Base-by-base conservation (phyloP, 2,797 vertebrate species). In the Tamandua tetradactyla region DNA sequence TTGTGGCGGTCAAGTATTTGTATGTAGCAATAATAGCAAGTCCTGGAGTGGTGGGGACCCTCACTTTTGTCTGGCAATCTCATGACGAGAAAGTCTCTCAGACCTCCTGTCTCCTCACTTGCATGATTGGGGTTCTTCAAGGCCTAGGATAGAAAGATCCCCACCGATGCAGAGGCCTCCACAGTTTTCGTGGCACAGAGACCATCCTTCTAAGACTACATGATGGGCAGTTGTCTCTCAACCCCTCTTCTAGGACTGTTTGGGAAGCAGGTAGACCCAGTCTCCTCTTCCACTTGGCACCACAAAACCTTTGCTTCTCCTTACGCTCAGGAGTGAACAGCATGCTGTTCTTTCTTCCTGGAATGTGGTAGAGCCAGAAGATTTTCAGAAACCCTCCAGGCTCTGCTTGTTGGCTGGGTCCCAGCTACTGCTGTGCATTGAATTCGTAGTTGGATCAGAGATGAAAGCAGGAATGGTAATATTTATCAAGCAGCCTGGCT, bases 41-140 rank as follows among this genome's bases (percentile, higher is more conserved):
- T 20, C 8, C 3, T 12, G 3, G 10, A 1, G 7, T 11, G 18
- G 35, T 10, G 23, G 35, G 40, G 18, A 27, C 61, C 42, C 47
- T 55, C 40, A 61, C 17, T 57, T 2, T 35, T n/a, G 22, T 4
- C n/a, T n/a, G 40, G 42, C 18, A 4, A 71, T 37, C 35, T 22
- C 47, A 2, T 14, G 23, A 59, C 42, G 32, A 5, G 17, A 64
- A 61, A 64, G 14, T 27, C 25, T 37, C 23, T 14, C 44, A 64
- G 23, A 4, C 12, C 7, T 44, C 3, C 1, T 0, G 22, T 15
- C 10, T 61, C 13, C 32, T n/a, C 13, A 32, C 3, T 42, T 12
- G 37, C 8, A 27, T 14, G 47, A 32, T 32, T 1, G 37, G 3
- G 0, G 18, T 32, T 71, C 2, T 52, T 3, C 0, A 3, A 47